Conservation (phyloP, 1,140 invertebrate genomes). For the Anoplophora glabripennis region DNA sequence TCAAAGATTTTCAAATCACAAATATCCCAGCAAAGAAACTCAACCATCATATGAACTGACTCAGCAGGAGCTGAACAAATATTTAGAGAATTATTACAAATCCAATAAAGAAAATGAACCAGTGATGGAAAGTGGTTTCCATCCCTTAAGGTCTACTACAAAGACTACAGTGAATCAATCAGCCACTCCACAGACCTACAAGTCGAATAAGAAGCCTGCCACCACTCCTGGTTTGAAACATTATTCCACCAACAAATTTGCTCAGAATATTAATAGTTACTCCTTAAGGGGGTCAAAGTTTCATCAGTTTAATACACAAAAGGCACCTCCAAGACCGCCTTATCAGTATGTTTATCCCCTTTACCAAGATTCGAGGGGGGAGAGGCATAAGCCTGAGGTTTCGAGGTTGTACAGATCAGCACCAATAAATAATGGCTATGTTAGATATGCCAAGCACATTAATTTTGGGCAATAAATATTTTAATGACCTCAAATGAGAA, state of each 20-base stretch:
- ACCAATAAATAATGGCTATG: conserved; percentile 17
- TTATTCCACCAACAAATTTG: conserved; percentile 24
- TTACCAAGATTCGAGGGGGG: not conserved
- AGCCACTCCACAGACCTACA: conserved; percentile 28
- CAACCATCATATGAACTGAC: conserved; percentile 27
- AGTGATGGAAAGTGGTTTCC: conserved; percentile 31
- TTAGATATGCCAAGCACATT: conserved; percentile 25
- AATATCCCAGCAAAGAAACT: conserved; percentile 12
- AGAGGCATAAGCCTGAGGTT: conserved; percentile 12
- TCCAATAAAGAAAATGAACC: conserved; percentile 14
- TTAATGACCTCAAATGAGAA: no score
- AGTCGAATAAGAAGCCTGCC: conserved; percentile 31
- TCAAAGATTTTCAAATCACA: not conserved
- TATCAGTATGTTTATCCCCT: not conserved
- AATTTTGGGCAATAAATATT: not conserved
- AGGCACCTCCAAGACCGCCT: not conserved
- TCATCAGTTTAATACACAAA: conserved; percentile 5
- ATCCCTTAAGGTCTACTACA: conserved; percentile 25
- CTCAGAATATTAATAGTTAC: conserved; percentile 3
- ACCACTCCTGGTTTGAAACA: conserved; percentile 36
- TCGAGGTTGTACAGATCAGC: conserved; percentile 21
- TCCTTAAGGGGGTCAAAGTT: not conserved
- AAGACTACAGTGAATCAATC: conserved; percentile 15
- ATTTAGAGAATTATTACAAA: conserved; percentile 29
- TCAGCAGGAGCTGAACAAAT: conserved; percentile 30